Percentiles rank a stretch among this genome's conserved stretches.
phyloP scores from a whole-genome alignment of 2,888 invertebrate species.

The Aspidiotus destructor region DNA sequence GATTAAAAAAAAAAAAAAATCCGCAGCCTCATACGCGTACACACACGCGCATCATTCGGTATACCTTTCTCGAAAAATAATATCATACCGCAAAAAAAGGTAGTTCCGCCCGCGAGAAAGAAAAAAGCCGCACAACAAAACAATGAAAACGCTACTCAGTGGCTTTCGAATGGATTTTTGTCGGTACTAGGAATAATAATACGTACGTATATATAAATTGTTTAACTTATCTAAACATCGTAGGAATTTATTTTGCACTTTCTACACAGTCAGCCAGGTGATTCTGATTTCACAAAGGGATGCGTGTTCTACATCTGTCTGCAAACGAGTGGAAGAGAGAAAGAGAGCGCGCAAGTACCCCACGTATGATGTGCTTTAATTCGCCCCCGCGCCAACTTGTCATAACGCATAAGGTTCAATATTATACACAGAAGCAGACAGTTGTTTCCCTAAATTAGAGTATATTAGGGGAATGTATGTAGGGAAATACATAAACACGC shows the following conservation, averaged over 20 bases:
- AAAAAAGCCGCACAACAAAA: too few relatives aligned
- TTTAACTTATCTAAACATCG: slow-evolving; percentile 4
- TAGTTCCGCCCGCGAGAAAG: too few relatives aligned
- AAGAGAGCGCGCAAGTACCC: too few relatives aligned
- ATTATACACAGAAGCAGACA: slow-evolving; percentile 18
- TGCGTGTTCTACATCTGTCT: slow-evolving; percentile 23
- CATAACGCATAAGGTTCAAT: slow-evolving; percentile 25
- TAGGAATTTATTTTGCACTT: slow-evolving; percentile 23
- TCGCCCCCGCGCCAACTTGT: slow-evolving; percentile 21
- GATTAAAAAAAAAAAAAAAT: too few relatives aligned
- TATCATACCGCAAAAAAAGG: too few relatives aligned
- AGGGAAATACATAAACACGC: background rate
- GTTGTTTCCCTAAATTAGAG: slow-evolving; percentile 28
- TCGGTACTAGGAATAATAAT: too few relatives aligned
- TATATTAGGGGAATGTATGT: slow-evolving; percentile 22
- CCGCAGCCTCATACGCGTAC: too few relatives aligned
- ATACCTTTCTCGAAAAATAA: too few relatives aligned
- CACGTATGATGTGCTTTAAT: slow-evolving; percentile 11
- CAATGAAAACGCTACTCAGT: too few relatives aligned
- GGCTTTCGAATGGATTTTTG: too few relatives aligned
- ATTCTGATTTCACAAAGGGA: slow-evolving; percentile 15
- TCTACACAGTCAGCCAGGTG: slow-evolving; percentile 6
- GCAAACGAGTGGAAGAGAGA: too few relatives aligned
- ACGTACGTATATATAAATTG: background rate
- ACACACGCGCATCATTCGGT: too few relatives aligned